phyloP scores from a whole-genome alignment of 2,888 invertebrate species.

The Dendrolimus houi region DNA sequence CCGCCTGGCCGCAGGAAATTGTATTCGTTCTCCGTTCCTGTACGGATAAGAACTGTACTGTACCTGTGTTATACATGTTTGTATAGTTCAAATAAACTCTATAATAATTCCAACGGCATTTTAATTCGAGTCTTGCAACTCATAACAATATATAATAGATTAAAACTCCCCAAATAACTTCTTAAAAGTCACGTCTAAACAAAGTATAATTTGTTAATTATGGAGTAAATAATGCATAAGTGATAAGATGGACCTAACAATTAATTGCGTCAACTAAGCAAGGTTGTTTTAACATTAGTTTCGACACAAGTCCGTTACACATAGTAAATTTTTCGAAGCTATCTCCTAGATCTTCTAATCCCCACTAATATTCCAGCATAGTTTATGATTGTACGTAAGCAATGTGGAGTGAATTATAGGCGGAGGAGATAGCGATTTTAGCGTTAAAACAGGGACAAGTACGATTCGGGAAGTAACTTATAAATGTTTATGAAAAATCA shows the following conservation, averaged over 20 bases:
- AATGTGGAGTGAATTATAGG: background rate
- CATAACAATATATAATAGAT: too few relatives aligned
- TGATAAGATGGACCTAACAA: background rate
- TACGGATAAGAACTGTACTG: too few relatives aligned
- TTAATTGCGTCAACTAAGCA: background rate
- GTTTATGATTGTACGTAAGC: background rate
- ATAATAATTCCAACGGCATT: too few relatives aligned
- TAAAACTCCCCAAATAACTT: too few relatives aligned
- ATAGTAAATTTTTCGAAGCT: conserved; percentile 1
- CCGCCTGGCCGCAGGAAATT: too few relatives aligned
- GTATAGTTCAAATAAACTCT: too few relatives aligned
- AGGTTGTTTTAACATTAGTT: background rate
- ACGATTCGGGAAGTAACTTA: background rate
- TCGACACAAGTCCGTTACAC: conserved; percentile 1
- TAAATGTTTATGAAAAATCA: too few relatives aligned
- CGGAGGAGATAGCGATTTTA: background rate
- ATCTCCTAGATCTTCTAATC: background rate
- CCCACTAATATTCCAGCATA: background rate
- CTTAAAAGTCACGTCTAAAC: background rate
- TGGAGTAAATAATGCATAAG: background rate
- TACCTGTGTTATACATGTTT: too few relatives aligned
- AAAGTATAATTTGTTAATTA: background rate
- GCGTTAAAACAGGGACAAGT: background rate
- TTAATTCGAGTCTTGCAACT: too few relatives aligned
- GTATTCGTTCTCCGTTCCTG: too few relatives aligned